phyloP scores from a whole-genome alignment of 2,888 invertebrate species.

The Platycnemis pennipes region DNA sequence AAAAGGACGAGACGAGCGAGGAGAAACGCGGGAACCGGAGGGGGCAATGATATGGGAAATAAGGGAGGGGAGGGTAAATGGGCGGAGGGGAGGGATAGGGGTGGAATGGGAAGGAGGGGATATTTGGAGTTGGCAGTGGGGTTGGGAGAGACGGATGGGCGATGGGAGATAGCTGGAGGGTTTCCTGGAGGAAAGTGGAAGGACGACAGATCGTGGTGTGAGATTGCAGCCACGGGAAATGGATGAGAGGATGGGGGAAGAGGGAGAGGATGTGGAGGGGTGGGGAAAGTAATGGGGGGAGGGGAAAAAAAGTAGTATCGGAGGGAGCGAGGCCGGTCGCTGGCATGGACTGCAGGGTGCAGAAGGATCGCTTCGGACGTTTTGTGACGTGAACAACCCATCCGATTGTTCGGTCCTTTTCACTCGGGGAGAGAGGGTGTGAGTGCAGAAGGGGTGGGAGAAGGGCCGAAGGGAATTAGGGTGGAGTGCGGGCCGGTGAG shows the following conservation, averaged over 20 bases:
- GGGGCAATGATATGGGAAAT: too few relatives aligned
- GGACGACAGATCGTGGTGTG: neutral
- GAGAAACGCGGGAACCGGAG: neutral
- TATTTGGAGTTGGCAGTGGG: neutral
- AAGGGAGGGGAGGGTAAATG: neutral
- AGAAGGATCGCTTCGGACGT: constrained; percentile 56
- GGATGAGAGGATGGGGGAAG: neutral
- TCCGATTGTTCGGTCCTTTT: constrained; percentile 60
- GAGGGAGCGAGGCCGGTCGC: neutral
- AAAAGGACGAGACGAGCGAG: neutral
- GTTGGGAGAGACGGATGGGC: neutral
- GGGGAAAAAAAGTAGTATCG: neutral
- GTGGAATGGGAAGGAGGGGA: neutral
- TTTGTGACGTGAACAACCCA: constrained; percentile 65
- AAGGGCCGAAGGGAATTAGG: constrained; percentile 2
- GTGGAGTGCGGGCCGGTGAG: neutral
- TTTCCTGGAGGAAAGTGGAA: neutral
- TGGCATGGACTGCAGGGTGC: constrained; percentile 41
- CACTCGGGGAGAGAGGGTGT: neutral
- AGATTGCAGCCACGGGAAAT: neutral
- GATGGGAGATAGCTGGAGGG: neutral
- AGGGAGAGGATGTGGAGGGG: neutral
- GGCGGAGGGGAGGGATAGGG: neutral
- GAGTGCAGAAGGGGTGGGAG: neutral
- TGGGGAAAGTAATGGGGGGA: neutral